These are phyloP conservation scores for Sebastes matsubarae DNA, from an alignment of 2,797 vertebrate genomes.

Conservation along the genomic window DNA sequence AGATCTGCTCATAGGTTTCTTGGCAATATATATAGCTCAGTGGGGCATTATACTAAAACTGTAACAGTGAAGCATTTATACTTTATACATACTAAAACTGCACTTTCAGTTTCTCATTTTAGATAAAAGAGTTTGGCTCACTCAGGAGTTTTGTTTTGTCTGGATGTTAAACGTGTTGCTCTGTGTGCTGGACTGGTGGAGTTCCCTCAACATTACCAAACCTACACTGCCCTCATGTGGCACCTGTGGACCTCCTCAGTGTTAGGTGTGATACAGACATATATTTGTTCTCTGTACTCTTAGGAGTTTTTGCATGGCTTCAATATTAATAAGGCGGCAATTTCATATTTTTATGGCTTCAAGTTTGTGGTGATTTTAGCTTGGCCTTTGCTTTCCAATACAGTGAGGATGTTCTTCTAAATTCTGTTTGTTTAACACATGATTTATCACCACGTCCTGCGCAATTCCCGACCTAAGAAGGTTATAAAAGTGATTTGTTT, in stretches of 20 bases:
- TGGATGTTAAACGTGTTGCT: background rate
- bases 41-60: background rate
- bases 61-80: background rate
- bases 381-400: background rate
- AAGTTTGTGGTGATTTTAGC: too few species aligned
- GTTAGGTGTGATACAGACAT: constrained; percentile 1
- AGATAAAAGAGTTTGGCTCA: background rate
- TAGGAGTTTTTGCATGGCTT: background rate
- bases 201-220: constrained; percentile 1
- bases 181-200: background rate
- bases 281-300: background rate
- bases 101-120: background rate
- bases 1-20: too few species aligned
- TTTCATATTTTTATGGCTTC: background rate
- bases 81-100: background rate
- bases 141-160: background rate
- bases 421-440: background rate
- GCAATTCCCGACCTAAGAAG: background rate
- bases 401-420: background rate
- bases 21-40: background rate
- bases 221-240: constrained; percentile 74
- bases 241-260: constrained; percentile 3
- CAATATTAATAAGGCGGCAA: background rate
- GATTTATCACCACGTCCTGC: background rate
- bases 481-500: background rate